Evolutionary conservation across 2,113 vertebrate species (phyloP).

Genomic region (Apodemus sylvaticus): DNA sequence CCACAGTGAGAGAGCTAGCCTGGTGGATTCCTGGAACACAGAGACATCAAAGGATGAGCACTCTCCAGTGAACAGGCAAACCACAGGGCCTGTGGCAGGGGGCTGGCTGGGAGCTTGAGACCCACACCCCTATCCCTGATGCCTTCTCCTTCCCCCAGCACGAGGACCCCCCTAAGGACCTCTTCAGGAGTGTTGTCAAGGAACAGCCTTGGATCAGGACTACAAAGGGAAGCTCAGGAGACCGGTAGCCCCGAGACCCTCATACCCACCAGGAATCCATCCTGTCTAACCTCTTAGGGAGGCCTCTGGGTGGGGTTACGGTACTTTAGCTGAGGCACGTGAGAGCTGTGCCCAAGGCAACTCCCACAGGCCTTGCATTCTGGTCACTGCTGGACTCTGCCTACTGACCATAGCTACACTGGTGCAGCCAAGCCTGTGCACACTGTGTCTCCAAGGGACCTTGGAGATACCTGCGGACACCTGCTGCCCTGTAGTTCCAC

Average conservation of each 20-base stretch:
- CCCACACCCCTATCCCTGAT: fast-evolving
- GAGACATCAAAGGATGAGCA: fast-evolving
- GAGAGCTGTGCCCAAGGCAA: background rate
- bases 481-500: background rate
- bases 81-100: fast-evolving
- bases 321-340: too few relatives aligned
- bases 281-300: fast-evolving
- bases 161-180: fast-evolving
- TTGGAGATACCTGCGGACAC: background rate
- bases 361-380: background rate
- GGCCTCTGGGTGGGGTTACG: background rate
- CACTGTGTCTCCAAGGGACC: background rate
- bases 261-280: fast-evolving
- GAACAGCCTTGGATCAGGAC: background rate
- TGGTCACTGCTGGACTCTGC: background rate
- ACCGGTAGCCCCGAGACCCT: background rate
- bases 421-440: fast-evolving
- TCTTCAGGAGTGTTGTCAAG: background rate
- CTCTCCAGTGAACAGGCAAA: fast-evolving
- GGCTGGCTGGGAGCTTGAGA: too few relatives aligned
- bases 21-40: too few relatives aligned
- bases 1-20: too few relatives aligned
- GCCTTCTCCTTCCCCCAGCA: background rate
- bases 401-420: fast-evolving
- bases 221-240: background rate